Percentiles rank a stretch among this genome's conserved stretches.
Conservation (phyloP, 2,888 invertebrate species). For the Helobdella robusta region DNA sequence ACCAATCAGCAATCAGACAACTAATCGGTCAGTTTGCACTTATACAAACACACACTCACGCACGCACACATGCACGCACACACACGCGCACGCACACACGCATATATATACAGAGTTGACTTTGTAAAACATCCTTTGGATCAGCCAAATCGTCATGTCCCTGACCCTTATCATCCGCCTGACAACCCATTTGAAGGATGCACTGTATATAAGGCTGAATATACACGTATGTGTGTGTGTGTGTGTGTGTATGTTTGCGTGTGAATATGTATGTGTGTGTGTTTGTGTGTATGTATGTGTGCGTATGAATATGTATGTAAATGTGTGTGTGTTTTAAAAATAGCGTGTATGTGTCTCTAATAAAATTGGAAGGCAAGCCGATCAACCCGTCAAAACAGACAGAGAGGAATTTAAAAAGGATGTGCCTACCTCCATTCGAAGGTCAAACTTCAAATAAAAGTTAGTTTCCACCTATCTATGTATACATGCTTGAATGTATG, state of each 20-base stretch:
- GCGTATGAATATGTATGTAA: background rate
- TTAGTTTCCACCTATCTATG: conserved; percentile 3
- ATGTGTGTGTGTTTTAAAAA: background rate
- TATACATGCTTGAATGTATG: background rate
- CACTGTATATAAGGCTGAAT: conserved; percentile 19
- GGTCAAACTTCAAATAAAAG: conserved; percentile 20
- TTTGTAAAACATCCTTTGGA: conserved; percentile 11
- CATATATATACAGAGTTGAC: conserved; percentile 13
- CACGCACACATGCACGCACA: too few relatives aligned
- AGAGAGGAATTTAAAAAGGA: too few relatives aligned
- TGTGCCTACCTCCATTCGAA: conserved; percentile 15
- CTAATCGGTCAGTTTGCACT: background rate
- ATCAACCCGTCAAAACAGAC: conserved; percentile 15
- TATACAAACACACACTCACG: too few relatives aligned
- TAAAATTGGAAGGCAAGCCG: conserved; percentile 15
- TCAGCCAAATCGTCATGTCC: background rate
- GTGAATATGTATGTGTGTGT: background rate
- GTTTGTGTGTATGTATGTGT: background rate
- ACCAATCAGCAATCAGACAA: conserved; percentile 9
- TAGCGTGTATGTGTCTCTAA: background rate
- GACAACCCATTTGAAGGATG: conserved; percentile 13
- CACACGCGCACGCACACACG: too few relatives aligned
- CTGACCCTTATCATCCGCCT: conserved; percentile 7
- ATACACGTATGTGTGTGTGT: conserved; percentile 15
- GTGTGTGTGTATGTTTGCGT: background rate